Evolutionary conservation across 2,888 invertebrate species (phyloP), one percentile per base, ranked within the genome.

Genomic region (Cephus rjabovi): DNA sequence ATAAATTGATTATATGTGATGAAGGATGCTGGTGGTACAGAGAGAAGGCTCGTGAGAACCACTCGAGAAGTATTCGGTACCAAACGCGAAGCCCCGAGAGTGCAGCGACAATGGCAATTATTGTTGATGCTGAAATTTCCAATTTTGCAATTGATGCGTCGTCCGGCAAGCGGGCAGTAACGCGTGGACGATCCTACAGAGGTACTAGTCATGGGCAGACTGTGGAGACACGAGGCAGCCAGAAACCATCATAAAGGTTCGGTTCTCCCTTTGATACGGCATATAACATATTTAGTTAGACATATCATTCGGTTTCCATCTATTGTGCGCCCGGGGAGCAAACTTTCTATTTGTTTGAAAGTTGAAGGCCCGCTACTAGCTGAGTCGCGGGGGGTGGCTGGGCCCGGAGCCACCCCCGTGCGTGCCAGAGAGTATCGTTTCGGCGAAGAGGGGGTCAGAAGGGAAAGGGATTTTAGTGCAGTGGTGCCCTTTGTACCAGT

Each of bases 291-390:
- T 91, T 91, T 88, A 90, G 90, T 90, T 90, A 88, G 89, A 90
- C 89, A 88, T 90, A 90, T 90, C 90, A 90, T 91, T 91, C 89
- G 90, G 89, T 91, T 90, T 90, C 88, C 83, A 89, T 84, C 89
- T 88, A 91, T 91, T 90, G 89, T 90, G 83, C 83, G 83, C 83
- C 80, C 86, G 83, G 84, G 83, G 87, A 89, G 87, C 90, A 89
- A 91, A 90, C 90, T 91, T 90, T 86, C 88, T 87, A 90, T 91
- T 91, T 90, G 90, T 90, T 91, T 88, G 88, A 90, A 87, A 87
- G 88, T 85, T 85, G 85, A 88, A 86, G 83, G 81, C 85, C 83
- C 83, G 81, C 80, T 81, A 81, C 81, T 80, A 80, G 79, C 76
- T 76, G 79, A 79, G 80, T 77, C 81, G 80, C 79, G 77, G 73